These are phyloP conservation scores for Probosciger aterrimus DNA, from an alignment of 2,113 vertebrate genomes.

Conservation along the genomic window DNA sequence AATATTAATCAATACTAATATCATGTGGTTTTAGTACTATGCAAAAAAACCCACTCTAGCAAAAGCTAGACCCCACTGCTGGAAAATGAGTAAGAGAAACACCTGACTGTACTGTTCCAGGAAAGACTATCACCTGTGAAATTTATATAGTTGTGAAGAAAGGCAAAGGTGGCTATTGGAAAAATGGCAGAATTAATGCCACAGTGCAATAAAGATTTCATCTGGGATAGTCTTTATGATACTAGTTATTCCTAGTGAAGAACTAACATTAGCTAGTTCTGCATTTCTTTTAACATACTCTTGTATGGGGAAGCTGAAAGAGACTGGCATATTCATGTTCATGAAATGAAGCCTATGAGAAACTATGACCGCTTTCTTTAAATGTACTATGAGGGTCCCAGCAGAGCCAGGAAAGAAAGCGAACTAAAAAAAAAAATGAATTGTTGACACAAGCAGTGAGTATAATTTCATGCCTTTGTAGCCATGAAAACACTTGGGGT, in stretches of 20 bases:
- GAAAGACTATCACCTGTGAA: background rate
- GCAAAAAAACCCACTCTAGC: background rate
- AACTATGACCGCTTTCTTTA: background rate
- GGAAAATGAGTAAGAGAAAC: background rate
- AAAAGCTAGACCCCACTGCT: background rate
- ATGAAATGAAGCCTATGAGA: background rate
- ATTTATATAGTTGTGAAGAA: background rate
- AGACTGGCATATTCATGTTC: background rate
- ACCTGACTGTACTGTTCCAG: background rate
- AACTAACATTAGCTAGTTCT: background rate
- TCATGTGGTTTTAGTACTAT: background rate
- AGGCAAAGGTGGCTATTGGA: background rate
- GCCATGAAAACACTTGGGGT: background rate
- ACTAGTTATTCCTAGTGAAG: background rate
- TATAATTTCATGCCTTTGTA: background rate
- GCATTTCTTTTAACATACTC: background rate
- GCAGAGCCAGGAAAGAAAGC: background rate
- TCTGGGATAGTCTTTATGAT: background rate
- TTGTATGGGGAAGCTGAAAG: background rate
- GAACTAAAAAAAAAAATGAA: background rate
- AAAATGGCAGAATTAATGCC: background rate
- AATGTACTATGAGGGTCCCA: background rate
- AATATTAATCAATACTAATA: background rate
- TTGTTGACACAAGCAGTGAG: background rate
- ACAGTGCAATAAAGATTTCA: background rate